Evolutionary conservation across 2,797 vertebrate species (phyloP), one percentile per base, ranked within the genome.

Genomic region (Mus spretus): DNA sequence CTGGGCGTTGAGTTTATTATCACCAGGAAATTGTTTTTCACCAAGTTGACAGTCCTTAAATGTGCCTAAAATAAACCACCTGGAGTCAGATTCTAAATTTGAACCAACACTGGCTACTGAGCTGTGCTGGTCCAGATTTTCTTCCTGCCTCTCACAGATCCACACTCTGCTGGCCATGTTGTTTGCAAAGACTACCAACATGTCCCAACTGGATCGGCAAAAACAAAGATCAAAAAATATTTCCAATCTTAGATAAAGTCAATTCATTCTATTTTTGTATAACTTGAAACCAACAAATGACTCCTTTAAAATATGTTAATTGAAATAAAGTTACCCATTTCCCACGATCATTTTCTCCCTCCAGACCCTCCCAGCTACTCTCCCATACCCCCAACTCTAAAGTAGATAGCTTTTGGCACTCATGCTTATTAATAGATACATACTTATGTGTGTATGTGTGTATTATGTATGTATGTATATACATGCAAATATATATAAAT

Each of bases 181-280:
- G 40, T 65, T 84, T 13, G 28, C 40, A 84, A 40, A 65, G 59
- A 65, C 82, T 31, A 19, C 44, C 1, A 9, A 3, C 15, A 34
- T 50, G 44, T 86, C 44, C 44, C 72, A 61, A 47, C 17, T 61
- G 28, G 57, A 34, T 34, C 14, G 26, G 72, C 34, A 20, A 20
- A 59, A 78, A 37, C 57, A 89, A 53, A 92, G 55, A 77, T 74
- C 1, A 72, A 88, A 90, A 70, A 65, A 72, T 34, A 65, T 86
- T 96, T 87, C 28, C 22, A 63, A 34, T 90, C 34, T 24, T 22
- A 85, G 57, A 93, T 19, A 78, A 87, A 96, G 47, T 19, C n/a
- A 50, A 57, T 34, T 77, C 11, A 77, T n/a, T 67, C 9, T 93
- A 50, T 81, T 90, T 37, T 37, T 22, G 1, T 4, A 14, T 3